Conservation (phyloP, 2,888 invertebrate species). For the Iphiclides podalirius region DNA sequence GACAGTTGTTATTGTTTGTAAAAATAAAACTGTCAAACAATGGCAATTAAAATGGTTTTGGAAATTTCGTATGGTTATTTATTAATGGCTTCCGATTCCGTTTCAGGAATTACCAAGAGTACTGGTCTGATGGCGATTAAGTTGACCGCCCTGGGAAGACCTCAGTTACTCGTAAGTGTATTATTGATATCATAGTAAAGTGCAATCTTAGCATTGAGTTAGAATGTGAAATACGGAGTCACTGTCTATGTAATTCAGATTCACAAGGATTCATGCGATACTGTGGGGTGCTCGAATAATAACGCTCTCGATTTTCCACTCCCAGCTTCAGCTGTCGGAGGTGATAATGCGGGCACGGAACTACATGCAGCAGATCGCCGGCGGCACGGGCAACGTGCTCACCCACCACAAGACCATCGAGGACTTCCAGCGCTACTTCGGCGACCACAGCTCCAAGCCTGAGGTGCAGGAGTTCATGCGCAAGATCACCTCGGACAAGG, state of each 20-base stretch:
- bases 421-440: constrained; percentile 91
- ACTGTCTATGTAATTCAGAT: too few species aligned
- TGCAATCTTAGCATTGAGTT: too few species aligned
- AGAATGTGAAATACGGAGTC: too few species aligned
- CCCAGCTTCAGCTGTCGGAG: constrained; percentile 96
- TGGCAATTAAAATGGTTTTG: too few species aligned
- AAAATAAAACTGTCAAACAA: too few species aligned
- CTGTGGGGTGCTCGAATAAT: too few species aligned
- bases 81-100: too few species aligned
- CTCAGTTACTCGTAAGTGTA: constrained; percentile 93
- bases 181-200: background rate
- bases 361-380: constrained; percentile 95
- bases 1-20: too few species aligned
- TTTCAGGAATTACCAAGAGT: constrained; percentile 93
- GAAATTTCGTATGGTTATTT: too few species aligned
- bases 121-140: constrained; percentile 99
- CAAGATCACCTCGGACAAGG: constrained; percentile 94
- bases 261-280: too few species aligned
- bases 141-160: constrained; percentile 97
- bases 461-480: constrained; percentile 93
- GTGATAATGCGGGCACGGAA: constrained; percentile 97
- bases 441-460: constrained; percentile 86
- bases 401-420: constrained; percentile 93
- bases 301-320: too few species aligned
- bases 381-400: constrained; percentile 92